Conservation (phyloP, 1,140 invertebrate genomes). For the Venustaconcha ellipsiformis region DNA sequence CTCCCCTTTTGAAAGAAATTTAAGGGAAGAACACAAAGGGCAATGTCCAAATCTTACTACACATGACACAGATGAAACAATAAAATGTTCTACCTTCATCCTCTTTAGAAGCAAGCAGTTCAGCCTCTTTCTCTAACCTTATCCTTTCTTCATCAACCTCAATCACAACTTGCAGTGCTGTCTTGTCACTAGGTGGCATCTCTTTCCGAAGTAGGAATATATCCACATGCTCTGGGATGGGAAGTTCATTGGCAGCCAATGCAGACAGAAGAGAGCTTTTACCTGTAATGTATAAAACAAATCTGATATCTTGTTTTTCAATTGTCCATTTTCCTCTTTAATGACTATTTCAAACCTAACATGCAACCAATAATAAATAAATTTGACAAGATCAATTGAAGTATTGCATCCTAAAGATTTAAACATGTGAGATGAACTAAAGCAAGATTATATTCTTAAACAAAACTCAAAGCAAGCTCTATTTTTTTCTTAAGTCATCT, state of each 20-base stretch:
- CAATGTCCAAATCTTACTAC: background rate
- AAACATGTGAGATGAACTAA: too few relatives aligned
- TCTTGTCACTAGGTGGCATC: constrained; percentile 92
- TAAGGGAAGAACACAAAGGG: background rate
- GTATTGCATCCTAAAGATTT: too few relatives aligned
- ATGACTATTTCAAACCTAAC: too few relatives aligned
- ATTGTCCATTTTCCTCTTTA: too few relatives aligned
- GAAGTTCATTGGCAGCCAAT: constrained; percentile 93
- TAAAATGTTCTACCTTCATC: constrained; percentile 81
- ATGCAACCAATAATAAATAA: too few relatives aligned
- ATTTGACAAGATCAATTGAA: too few relatives aligned
- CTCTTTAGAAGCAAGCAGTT: constrained; percentile 85
- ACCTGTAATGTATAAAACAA: constrained; percentile 69
- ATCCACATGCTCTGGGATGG: constrained; percentile 97
- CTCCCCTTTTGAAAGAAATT: background rate
- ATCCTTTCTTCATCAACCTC: constrained; percentile 97
- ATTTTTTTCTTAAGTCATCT: too few relatives aligned
- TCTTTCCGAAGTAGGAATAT: constrained; percentile 97
- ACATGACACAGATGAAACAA: background rate
- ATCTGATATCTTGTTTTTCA: too few relatives aligned
- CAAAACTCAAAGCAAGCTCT: too few relatives aligned
- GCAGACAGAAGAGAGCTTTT: constrained; percentile 95
- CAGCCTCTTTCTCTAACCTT: constrained; percentile 91
- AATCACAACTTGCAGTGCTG: constrained; percentile 95
- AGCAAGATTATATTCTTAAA: too few relatives aligned